These are phyloP conservation scores for Eupristina koningsbergeri DNA, from an alignment of 1,140 invertebrate species.

Conservation along the genomic window DNA sequence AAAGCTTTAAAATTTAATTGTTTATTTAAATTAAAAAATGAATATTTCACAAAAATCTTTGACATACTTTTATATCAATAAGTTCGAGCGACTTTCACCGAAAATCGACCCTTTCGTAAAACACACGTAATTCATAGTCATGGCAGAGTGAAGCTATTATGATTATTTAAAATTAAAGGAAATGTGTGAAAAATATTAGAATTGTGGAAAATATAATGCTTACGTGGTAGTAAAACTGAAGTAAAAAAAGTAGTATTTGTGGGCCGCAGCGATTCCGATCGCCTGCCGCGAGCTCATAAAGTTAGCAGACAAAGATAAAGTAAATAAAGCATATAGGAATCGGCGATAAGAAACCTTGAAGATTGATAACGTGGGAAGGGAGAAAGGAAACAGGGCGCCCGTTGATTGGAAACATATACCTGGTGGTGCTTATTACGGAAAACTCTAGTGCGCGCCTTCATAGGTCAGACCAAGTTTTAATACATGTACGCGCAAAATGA, in stretches of 20 bases:
- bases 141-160: too few species aligned
- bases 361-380: slow-evolving; percentile 50
- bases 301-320: background rate
- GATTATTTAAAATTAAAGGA: too few species aligned
- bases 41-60: too few species aligned
- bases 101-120: too few species aligned
- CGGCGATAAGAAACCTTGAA: slow-evolving; percentile 46
- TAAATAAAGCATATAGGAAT: background rate
- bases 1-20: too few species aligned
- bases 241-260: background rate
- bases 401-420: background rate
- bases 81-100: too few species aligned
- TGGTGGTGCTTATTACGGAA: slow-evolving; percentile 19
- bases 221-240: background rate
- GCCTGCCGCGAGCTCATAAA: background rate
- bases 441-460: background rate
- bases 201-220: too few species aligned
- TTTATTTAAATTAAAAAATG: too few species aligned
- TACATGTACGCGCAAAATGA: background rate
- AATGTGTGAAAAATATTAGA: too few species aligned
- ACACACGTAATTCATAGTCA: too few species aligned
- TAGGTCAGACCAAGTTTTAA: background rate
- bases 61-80: too few species aligned
- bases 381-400: slow-evolving; percentile 38
- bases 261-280: slow-evolving; percentile 15